Base-by-base conservation (phyloP, 2,797 vertebrate species). In the Pipistrellus nathusii region DNA sequence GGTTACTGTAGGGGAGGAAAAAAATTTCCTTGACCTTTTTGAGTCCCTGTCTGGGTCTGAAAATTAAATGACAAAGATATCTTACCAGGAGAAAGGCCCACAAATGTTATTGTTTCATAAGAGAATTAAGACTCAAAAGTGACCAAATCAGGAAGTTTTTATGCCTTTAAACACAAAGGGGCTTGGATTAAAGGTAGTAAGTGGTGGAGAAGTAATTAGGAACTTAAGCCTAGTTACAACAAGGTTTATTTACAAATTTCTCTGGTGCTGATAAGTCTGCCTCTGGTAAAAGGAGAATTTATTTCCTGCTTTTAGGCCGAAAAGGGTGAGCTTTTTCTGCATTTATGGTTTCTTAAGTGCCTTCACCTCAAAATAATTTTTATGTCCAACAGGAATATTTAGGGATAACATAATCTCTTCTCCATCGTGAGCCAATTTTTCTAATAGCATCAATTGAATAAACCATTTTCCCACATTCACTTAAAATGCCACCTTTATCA, bases 401-500 rank as follows among this genome's bases (percentile, higher is more conserved):
- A 21, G 55, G 7, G 3, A 14, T 72, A 35, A 66, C 32, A 53
- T 57, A 53, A 46, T 85, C 59, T 68, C 21, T 23, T 30, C 55
- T 76, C 21, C 8, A 55, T 66, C 38, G 44, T 55, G 46, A 71
- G 17, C 17, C 32, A 62, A 5, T 71, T 88, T 85, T 77, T 27
- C 46, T 76, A 82, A 76, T 27, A 84, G 44, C 51, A 51, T 69
- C 87, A 69, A 76, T 30, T 85, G 11, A 91, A 41, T 76, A 48
- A 84, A 38, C 17, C n/a, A 75, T 32, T 81, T 57, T 75, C 86
- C 68, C 3, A 41, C 48, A 17, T 30, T 78, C 51, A 21, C 81
- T 89, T 68, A 91, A 92, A 78, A 78, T 72, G 46, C 14, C 30
- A 71, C 30, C 46, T 92, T 66, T 76, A 55, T 66, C 11, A 53